Conservation (phyloP, 2,113 vertebrate genomes). For the Gavialis gangeticus region DNA sequence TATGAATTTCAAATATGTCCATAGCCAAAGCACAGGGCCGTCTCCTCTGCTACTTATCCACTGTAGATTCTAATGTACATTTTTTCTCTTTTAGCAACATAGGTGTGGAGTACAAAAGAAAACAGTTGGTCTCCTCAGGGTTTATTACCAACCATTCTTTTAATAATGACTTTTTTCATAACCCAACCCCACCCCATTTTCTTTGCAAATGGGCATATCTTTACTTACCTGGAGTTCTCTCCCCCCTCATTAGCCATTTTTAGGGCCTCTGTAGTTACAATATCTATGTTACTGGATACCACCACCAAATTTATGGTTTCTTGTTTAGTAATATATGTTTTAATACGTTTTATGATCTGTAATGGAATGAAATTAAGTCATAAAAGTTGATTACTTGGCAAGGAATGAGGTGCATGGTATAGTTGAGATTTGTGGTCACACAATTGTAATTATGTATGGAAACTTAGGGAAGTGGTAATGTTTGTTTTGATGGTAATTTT, state of each 20-base stretch:
- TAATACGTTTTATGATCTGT: conserved; percentile 85
- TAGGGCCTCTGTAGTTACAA: conserved; percentile 87
- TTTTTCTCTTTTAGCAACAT: not conserved
- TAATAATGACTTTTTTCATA: not conserved
- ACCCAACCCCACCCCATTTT: not conserved
- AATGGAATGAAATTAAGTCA: not conserved
- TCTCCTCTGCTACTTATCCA: not conserved
- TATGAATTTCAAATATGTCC: not conserved
- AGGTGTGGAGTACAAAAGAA: not conserved
- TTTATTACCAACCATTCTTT: not conserved
- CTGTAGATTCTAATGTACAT: too few relatives aligned
- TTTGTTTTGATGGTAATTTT: too few relatives aligned
- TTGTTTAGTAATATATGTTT: conserved; percentile 80
- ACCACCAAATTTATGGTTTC: conserved; percentile 87
- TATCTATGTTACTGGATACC: conserved; percentile 86
- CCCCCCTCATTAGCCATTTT: conserved; percentile 86
- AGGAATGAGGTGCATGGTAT: not conserved
- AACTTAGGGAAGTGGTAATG: too few relatives aligned
- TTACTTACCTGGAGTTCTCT: conserved; percentile 83
- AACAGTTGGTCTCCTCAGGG: not conserved
- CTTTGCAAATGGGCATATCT: not conserved
- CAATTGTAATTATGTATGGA: too few relatives aligned
- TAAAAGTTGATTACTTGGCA: not conserved
- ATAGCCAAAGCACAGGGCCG: not conserved
- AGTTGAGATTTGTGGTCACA: not conserved